These are phyloP conservation scores for Anabas testudineus DNA, from an alignment of 2,797 vertebrate genomes.

Conservation along the genomic window DNA sequence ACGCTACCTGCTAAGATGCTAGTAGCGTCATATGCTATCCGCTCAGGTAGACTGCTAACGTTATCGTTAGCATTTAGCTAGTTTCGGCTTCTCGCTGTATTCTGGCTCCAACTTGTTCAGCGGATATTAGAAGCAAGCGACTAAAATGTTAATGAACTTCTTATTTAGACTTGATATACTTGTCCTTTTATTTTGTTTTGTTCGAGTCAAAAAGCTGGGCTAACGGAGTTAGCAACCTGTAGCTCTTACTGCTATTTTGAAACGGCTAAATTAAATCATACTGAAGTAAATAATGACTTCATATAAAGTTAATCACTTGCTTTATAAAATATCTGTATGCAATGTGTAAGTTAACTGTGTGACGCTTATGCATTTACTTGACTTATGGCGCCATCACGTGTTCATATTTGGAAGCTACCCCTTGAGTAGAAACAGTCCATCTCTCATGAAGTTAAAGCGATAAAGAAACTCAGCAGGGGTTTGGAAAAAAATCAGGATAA, in stretches of 20 bases:
- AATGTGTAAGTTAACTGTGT: not conserved
- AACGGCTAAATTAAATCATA: not conserved
- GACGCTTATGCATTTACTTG: not conserved
- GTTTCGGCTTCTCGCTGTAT: not conserved
- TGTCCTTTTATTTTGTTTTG: not conserved
- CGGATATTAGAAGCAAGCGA: not conserved
- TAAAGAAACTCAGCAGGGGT: not conserved
- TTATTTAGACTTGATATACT: not conserved
- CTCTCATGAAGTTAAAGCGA: not conserved
- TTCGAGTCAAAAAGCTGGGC: conserved; percentile 5
- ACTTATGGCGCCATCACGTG: conserved; percentile 56
- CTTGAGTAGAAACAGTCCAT: not conserved
- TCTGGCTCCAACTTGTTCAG: rapidly evolving
- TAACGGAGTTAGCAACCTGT: conserved; percentile 8
- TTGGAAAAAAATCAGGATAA: not conserved
- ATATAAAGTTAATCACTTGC: too few relatives aligned
- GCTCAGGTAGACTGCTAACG: not conserved
- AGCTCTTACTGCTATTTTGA: not conserved
- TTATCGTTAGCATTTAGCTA: not conserved
- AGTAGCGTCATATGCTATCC: conserved; percentile 36
- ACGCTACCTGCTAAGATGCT: conserved; percentile 26
- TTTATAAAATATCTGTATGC: not conserved
- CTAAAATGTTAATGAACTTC: rapidly evolving
- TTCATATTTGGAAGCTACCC: conserved; percentile 23
- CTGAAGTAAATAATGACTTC: not conserved